Conservation (phyloP, 2,888 invertebrate genomes). For the Nudaria mundana region DNA sequence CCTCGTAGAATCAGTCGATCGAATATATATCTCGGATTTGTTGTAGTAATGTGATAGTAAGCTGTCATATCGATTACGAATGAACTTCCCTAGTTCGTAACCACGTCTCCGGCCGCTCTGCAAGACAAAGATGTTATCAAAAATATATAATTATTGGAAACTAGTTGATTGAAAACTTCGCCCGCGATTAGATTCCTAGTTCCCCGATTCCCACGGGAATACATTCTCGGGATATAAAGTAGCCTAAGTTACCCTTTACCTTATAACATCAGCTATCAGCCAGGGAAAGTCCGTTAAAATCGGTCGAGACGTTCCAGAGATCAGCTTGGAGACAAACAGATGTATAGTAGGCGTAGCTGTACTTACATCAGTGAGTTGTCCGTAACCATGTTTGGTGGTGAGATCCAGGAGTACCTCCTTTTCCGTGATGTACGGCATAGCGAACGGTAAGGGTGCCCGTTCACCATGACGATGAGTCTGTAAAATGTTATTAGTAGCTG, state of each 20-base stretch:
- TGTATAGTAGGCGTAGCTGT: too few relatives aligned
- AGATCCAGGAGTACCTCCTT: slow-evolving; percentile 20
- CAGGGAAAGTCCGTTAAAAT: too few relatives aligned
- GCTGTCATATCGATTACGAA: slow-evolving; percentile 38
- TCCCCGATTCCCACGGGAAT: too few relatives aligned
- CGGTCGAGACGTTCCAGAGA: too few relatives aligned
- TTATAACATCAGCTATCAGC: too few relatives aligned
- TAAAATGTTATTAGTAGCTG: too few relatives aligned
- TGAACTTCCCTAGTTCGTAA: slow-evolving; percentile 37
- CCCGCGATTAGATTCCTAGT: too few relatives aligned
- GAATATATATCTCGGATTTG: slow-evolving; percentile 48
- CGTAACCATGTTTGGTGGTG: slow-evolving; percentile 37
- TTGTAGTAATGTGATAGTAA: slow-evolving; percentile 44
- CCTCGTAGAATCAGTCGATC: slow-evolving; percentile 50
- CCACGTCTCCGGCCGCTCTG: slow-evolving; percentile 39
- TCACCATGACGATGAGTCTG: slow-evolving; percentile 51
- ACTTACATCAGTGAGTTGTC: slow-evolving; percentile 47
- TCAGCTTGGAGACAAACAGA: too few relatives aligned
- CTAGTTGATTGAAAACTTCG: too few relatives aligned
- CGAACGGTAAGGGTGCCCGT: slow-evolving; percentile 33
- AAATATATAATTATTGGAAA: too few relatives aligned
- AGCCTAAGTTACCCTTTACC: too few relatives aligned
- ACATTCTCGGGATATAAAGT: too few relatives aligned
- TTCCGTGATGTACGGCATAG: slow-evolving; percentile 24
- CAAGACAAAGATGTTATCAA: neutral